Evolutionary conservation across 1,140 invertebrate genomes (phyloP).

Genomic region (Maniola jurtina): DNA sequence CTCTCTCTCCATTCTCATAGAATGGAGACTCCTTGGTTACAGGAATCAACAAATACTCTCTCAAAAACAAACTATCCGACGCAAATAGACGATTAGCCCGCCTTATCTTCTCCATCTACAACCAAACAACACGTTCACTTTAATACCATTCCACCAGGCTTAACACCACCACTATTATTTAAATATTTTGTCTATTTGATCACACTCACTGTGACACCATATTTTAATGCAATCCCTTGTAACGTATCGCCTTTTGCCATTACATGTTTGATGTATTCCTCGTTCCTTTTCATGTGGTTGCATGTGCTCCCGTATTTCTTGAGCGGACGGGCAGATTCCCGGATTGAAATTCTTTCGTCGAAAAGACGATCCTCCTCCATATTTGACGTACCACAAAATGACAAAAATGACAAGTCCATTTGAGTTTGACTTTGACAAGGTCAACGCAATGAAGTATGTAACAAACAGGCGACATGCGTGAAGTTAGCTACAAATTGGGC

Average conservation of each 20-base stretch:
- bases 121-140: conserved; percentile 48
- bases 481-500: conserved; percentile 37
- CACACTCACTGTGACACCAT: conserved; percentile 91
- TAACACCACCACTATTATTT: conserved; percentile 54
- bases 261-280: conserved; percentile 88
- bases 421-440: conserved; percentile 29
- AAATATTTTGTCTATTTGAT: conserved; percentile 28
- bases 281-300: conserved; percentile 82
- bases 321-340: conserved; percentile 88
- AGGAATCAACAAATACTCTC: conserved; percentile 90
- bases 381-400: conserved; percentile 68
- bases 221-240: conserved; percentile 94
- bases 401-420: conserved; percentile 34
- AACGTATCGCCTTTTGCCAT: conserved; percentile 91
- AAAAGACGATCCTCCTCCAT: conserved; percentile 87
- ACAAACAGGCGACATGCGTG: conserved; percentile 19
- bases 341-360: conserved; percentile 90
- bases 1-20: conserved; percentile 76
- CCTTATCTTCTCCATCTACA: conserved; percentile 94
- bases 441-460: conserved; percentile 27
- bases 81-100: conserved; percentile 92
- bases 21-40: conserved; percentile 82
- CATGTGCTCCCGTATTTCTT: conserved; percentile 95
- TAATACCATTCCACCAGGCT: conserved; percentile 37
- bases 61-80: conserved; percentile 92